Evolutionary conservation across 2,113 vertebrate species (phyloP), one percentile per base, ranked within the genome.

Genomic region (Festucalex cinctus): DNA sequence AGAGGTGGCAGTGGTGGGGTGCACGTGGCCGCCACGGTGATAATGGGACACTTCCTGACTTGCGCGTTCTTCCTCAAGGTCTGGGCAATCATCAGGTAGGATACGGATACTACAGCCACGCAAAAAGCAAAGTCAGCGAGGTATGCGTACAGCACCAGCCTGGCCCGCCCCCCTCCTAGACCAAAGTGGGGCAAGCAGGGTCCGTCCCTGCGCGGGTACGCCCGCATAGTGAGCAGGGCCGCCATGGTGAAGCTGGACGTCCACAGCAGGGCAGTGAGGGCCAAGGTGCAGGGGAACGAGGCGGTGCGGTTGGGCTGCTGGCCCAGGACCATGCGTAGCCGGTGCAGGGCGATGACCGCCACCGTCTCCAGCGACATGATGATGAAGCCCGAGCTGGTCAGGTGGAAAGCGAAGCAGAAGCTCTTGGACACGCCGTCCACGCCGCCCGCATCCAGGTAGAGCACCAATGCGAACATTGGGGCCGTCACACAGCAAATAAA

Each of bases 311-410:
- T 92, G 0, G 96, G 95, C 74, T 96, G 96, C 85, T 93, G 94
- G n/a, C 96, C 95, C 70, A 98, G 65, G 46, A 98, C 96, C 95
- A 96, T 94, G 43, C 94, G 93, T 28, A 98, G 93, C 10, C 97
- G 91, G 80, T 97, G 95, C 80, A 98, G 89, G 5, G 96, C 97
- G 0, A 99, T 99, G 64, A 94, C 94, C 0, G 97, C 96, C 61
- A 98, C 97, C 0, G 94, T 98, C 91, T 99, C 95, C 72, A 99
- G 92, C 0, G 96, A 98, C 95, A 98, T 95, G 86, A 99, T 94
- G 87, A 97, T 93, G 88, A 97, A 98, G 63, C 94, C 95, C 0
- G 94, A 94, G 68, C 94, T 95, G 83, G 95, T 95, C 73, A 98
- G 87, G 85, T 97, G 96, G 85, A 98, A 98, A 69, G 95, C 88